Conservation (phyloP, 2,888 invertebrate species). For the Leptura quadrifasciata region DNA sequence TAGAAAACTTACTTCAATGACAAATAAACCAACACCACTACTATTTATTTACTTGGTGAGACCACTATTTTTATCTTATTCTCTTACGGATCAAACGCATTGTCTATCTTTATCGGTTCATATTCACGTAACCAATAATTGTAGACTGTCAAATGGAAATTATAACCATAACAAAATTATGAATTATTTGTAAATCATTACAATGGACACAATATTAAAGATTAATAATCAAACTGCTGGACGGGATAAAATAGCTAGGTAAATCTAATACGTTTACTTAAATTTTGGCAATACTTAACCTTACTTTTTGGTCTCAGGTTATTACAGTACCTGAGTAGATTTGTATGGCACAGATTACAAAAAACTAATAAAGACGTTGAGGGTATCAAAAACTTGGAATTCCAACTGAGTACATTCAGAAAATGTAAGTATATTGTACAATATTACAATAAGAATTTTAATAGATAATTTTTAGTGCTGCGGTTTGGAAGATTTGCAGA, state of each 20-base stretch:
- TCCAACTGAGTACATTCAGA: slow-evolving; percentile 88
- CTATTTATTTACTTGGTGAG: background rate
- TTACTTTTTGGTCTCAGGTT: slow-evolving; percentile 77
- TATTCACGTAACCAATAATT: no score
- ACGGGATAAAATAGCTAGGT: slow-evolving; percentile 75
- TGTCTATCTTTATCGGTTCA: background rate
- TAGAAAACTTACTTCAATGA: background rate
- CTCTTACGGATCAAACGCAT: background rate
- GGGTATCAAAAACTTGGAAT: slow-evolving; percentile 87
- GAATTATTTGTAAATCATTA: background rate
- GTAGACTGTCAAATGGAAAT: background rate
- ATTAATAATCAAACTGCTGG: slow-evolving; percentile 75
- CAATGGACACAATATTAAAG: slow-evolving; percentile 74
- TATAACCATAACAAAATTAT: background rate
- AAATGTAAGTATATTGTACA: slow-evolving; percentile 80
- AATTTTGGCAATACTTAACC: background rate
- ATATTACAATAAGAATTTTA: background rate
- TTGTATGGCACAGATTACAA: slow-evolving; percentile 87
- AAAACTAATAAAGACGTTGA: slow-evolving; percentile 81
- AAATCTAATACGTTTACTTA: slow-evolving; percentile 34
- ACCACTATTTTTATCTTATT: slow-evolving; percentile 10
- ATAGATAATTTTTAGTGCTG: slow-evolving; percentile 79
- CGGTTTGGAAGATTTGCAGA: slow-evolving; percentile 91
- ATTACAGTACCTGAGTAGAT: slow-evolving; percentile 87
- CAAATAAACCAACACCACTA: slow-evolving; percentile 1